These are phyloP conservation scores for Marronus borbonicus DNA, from an alignment of 2,888 invertebrate genomes.

Conservation along the genomic window DNA sequence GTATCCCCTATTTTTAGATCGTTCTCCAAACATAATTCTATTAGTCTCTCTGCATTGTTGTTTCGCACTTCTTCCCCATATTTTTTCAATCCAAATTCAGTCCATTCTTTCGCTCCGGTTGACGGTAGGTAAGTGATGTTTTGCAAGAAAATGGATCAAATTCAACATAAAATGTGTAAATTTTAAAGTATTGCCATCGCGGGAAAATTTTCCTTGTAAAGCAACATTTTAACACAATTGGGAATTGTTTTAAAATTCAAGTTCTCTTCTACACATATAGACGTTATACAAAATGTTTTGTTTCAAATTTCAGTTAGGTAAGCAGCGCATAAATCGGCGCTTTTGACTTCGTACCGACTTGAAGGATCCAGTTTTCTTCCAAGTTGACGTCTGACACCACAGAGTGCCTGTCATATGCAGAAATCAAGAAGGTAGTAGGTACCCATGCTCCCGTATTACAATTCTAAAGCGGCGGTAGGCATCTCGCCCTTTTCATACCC, in stretches of 20 bases:
- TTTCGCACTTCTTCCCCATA: no score
- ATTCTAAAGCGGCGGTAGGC: constrained; percentile 12
- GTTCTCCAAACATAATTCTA: no score
- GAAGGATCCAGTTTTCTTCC: not conserved
- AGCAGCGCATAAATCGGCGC: not conserved
- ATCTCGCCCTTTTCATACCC: not conserved
- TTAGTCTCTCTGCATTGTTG: no score
- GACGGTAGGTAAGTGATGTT: no score
- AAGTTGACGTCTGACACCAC: constrained; percentile 18
- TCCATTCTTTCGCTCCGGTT: no score
- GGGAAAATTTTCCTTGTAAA: no score
- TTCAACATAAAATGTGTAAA: no score
- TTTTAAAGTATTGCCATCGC: no score
- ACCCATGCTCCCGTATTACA: constrained; percentile 2
- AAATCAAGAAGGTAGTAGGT: constrained; percentile 23
- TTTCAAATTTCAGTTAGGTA: constrained; percentile 4
- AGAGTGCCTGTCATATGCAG: constrained; percentile 29
- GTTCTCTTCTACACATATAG: not conserved
- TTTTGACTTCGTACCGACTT: constrained; percentile 1
- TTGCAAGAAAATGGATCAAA: no score
- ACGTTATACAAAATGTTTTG: not conserved
- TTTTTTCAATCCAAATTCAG: no score
- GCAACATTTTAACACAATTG: not conserved
- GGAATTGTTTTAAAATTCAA: not conserved
- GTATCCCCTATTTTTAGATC: no score